Percentiles rank a stretch among this genome's conserved stretches.
These are phyloP conservation scores for Silvanus unidentatus DNA, from an alignment of 2,888 invertebrate genomes.

Conservation along the genomic window DNA sequence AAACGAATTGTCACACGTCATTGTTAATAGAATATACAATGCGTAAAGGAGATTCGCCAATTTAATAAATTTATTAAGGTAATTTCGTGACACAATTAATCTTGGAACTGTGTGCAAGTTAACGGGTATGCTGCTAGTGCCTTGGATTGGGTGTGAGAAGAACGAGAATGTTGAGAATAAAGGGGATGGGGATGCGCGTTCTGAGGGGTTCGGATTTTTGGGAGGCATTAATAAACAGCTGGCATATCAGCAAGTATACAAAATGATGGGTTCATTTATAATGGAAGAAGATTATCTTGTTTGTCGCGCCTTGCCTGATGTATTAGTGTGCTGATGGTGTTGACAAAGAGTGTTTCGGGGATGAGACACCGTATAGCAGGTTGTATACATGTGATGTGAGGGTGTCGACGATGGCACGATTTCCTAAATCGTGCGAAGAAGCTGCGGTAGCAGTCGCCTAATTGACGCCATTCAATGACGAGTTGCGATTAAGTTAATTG, in stretches of 20 bases:
- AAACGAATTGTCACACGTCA: neutral
- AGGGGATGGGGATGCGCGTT: too few species aligned
- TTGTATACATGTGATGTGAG: neutral
- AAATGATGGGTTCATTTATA: slow-evolving; percentile 12
- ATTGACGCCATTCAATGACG: slow-evolving; percentile 44
- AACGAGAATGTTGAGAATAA: too few species aligned
- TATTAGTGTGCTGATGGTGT: neutral
- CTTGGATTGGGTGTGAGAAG: too few species aligned
- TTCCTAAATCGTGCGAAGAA: slow-evolving; percentile 12
- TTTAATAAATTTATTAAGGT: slow-evolving; percentile 12
- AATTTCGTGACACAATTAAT: slow-evolving; percentile 11
- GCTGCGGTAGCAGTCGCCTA: slow-evolving; percentile 34
- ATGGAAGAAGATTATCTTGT: slow-evolving; percentile 3
- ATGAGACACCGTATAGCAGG: too few species aligned
- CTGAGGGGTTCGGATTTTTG: too few species aligned
- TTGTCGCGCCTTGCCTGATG: neutral
- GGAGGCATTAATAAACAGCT: slow-evolving; percentile 9
- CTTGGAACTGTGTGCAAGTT: slow-evolving; percentile 6
- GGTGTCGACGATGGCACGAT: neutral
- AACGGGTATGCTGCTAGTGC: too few species aligned
- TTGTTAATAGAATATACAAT: slow-evolving; percentile 1
- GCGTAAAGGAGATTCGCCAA: slow-evolving; percentile 6
- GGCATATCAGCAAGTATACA: slow-evolving; percentile 8
- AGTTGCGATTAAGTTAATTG: slow-evolving; percentile 44
- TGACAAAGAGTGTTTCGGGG: neutral